These are phyloP conservation scores for Holothuria glaberrima DNA, from an alignment of 35 echinoderm and acorn worm species.

Conservation along the genomic window DNA sequence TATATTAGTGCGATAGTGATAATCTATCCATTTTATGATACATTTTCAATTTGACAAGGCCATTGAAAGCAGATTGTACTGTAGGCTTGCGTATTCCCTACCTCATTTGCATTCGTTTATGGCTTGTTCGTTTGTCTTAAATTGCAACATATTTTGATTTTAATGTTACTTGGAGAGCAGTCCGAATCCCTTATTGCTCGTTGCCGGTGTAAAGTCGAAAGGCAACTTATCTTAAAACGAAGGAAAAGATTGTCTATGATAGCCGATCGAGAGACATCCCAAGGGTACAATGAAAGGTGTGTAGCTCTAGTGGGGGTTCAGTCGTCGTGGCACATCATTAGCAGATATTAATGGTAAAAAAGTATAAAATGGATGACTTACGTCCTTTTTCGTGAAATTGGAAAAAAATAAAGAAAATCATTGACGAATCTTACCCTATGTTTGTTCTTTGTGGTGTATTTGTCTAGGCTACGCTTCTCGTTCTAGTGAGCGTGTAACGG, in stretches of 20 bases:
- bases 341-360: slow-evolving; percentile 33
- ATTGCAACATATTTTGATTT: slow-evolving; percentile 38
- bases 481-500: slow-evolving; percentile 32
- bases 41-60: slow-evolving; percentile 50
- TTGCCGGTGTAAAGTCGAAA: background rate
- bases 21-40: slow-evolving; percentile 25
- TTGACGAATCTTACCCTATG: background rate
- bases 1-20: slow-evolving; percentile 20
- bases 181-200: slow-evolving; percentile 43
- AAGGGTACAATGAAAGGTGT: slow-evolving; percentile 35
- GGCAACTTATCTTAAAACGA: too few relatives aligned
- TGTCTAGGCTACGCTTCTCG: slow-evolving; percentile 5
- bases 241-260: slow-evolving; percentile 21
- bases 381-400: background rate
- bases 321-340: slow-evolving; percentile 26
- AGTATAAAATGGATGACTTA: slow-evolving; percentile 30
- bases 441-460: slow-evolving; percentile 21
- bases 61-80: slow-evolving; percentile 19
- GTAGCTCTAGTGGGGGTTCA: background rate
- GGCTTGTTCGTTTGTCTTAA: slow-evolving; percentile 49
- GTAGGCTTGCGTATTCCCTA: background rate
- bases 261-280: slow-evolving; percentile 26
- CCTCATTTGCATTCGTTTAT: slow-evolving; percentile 46
- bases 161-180: slow-evolving; percentile 26
- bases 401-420: too few relatives aligned